A percentile compares a stretch with the other conserved stretches of the same genome.
Evolutionary conservation across 2,113 vertebrate species (phyloP).

Genomic region (Halichoerus grypus): DNA sequence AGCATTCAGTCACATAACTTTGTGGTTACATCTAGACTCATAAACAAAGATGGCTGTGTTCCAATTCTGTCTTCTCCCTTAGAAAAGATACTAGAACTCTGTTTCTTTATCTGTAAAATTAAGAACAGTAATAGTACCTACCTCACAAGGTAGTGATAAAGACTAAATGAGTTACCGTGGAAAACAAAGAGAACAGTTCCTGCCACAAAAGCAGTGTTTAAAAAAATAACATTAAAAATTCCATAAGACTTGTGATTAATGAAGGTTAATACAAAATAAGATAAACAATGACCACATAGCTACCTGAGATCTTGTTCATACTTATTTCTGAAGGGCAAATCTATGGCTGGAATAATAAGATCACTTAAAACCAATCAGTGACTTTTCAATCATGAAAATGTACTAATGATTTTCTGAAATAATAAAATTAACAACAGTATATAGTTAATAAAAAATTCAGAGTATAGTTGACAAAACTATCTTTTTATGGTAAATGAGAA

Average conservation of each 20-base stretch:
- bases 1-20: background rate
- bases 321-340: background rate
- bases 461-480: background rate
- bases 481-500: background rate
- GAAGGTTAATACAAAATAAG: background rate
- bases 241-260: background rate
- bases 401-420: background rate
- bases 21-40: background rate
- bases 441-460: background rate
- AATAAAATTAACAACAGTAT: background rate
- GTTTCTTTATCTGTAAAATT: background rate
- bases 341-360: background rate
- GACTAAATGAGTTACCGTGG: background rate
- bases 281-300: background rate
- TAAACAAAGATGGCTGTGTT: background rate
- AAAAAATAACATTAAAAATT: background rate
- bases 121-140: background rate
- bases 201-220: background rate
- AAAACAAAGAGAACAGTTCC: background rate
- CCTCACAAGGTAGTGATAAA: background rate
- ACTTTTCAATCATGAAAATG: background rate
- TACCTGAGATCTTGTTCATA: background rate
- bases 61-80: background rate
- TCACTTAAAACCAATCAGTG: background rate
- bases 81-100: background rate